Conservation (phyloP, 2,797 vertebrate species). For the Semotilus atromaculatus region DNA sequence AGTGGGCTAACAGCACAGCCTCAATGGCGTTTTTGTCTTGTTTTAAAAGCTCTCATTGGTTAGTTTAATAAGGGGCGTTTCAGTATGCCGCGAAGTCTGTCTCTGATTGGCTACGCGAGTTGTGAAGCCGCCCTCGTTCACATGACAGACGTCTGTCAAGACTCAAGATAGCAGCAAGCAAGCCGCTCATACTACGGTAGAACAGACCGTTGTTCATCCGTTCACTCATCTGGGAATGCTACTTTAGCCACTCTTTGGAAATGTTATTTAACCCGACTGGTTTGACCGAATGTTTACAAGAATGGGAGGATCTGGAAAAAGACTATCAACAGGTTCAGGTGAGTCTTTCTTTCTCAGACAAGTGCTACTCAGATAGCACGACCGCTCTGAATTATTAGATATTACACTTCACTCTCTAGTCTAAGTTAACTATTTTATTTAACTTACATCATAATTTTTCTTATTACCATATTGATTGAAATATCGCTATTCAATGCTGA, state of each 20-base stretch:
- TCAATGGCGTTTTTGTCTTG: neutral
- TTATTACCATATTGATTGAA: neutral
- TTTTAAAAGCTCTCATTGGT: slow-evolving; percentile 39
- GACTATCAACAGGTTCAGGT: slow-evolving; percentile 91
- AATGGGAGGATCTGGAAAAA: slow-evolving; percentile 90
- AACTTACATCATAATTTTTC: neutral
- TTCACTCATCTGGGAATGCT: neutral
- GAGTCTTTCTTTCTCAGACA: slow-evolving; percentile 23
- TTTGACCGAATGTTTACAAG: slow-evolving; percentile 82
- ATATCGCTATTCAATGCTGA: neutral
- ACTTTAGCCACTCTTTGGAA: neutral
- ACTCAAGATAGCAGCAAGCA: slow-evolving; percentile 10
- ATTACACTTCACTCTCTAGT: neutral
- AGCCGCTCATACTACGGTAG: neutral
- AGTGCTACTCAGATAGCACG: neutral
- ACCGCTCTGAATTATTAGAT: neutral
- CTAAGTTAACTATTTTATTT: too few relatives aligned
- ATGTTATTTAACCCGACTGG: slow-evolving; percentile 73
- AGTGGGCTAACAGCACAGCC: neutral
- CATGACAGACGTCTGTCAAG: slow-evolving; percentile 11
- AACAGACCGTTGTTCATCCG: neutral
- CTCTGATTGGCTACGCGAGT: slow-evolving; percentile 31
- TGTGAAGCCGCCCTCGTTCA: neutral
- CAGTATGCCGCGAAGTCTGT: neutral
- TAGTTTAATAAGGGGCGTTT: neutral